phyloP scores from a whole-genome alignment of 1,140 invertebrate species.

The Mamestra configurata region DNA sequence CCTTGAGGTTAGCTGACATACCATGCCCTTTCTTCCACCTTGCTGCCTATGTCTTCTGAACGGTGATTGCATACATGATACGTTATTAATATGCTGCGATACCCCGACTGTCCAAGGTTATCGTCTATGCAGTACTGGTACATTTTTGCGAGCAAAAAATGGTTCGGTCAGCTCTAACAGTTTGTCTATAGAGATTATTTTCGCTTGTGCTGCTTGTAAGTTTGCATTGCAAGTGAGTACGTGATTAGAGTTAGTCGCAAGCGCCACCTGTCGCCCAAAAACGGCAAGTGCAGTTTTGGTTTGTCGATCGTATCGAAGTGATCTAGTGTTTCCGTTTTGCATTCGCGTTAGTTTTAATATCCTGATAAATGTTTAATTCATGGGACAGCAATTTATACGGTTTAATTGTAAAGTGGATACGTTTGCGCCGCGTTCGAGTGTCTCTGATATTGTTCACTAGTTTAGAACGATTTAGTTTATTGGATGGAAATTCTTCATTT shows the following conservation, averaged over 20 bases:
- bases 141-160: constrained; percentile 48
- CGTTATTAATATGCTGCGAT: constrained; percentile 84
- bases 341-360: constrained; percentile 46
- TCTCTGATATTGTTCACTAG: constrained; percentile 28
- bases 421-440: constrained; percentile 18
- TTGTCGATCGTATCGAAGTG: constrained; percentile 50
- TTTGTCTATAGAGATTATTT: constrained; percentile 47
- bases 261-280: constrained; percentile 78
- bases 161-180: not conserved
- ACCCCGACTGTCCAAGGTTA: constrained; percentile 75
- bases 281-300: constrained; percentile 65
- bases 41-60: constrained; percentile 80
- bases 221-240: constrained; percentile 62
- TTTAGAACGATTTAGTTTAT: constrained; percentile 17
- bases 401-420: constrained; percentile 43
- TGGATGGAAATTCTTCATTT: not conserved
- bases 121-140: constrained; percentile 72
- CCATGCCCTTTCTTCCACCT: constrained; percentile 87
- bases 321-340: constrained; percentile 63
- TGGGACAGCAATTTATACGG: constrained; percentile 34
- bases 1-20: constrained; percentile 81
- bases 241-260: constrained; percentile 73
- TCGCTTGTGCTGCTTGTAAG: constrained; percentile 37
- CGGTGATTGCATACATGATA: constrained; percentile 84
- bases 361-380: constrained; percentile 45